Base-by-base conservation (phyloP, 2,888 invertebrate genomes). In the Pyrrhia umbra region DNA sequence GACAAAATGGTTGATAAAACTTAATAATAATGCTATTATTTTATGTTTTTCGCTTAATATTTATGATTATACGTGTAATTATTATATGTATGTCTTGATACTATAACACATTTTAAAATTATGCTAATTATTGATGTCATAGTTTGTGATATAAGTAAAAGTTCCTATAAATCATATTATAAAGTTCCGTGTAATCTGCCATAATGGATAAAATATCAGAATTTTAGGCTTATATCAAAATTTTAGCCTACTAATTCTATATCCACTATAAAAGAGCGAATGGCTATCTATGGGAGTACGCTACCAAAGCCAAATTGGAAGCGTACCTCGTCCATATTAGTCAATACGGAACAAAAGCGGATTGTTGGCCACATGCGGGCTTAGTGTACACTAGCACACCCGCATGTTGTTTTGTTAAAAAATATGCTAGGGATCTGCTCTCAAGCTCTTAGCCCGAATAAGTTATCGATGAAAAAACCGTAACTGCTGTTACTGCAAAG, bases 341-440 rank as follows among this genome's bases (percentile, higher is more conserved):
- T 63, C 42, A 66, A 51, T 43, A 37, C 37, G 3, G 18, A 52
- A 68, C 74, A 49, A 73, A 67, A 67, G 52, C 63, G 47, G 43
- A 61, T 68, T 68, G 69, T 74, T 74, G 64, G 65, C 58, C 66
- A 63, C 60, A 74, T 73, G 43, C 67, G 47, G 66, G 66, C 10
- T 3, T 47, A 42, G 51, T 42, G 51, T 51, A 34, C 25, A 57
- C 39, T 43, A n/a, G n/a, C 43, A 52, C 49, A 43, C 56, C 51
- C 51, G 30, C 18, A 66, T 52, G 25, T 52, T 30, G 37, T 52
- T 56, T 49, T 52, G 43, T 39, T 23, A 39, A 20, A 20, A 51
- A 62, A 46, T 63, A 18, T 10, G 45, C 50, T 61, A 2, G 10
- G 16, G 13, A 34, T 62, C 6, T 46, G 4, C 20, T 2, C 8